Base-by-base conservation (phyloP, 2,888 invertebrate genomes). In the Pseudoips prasinana region DNA sequence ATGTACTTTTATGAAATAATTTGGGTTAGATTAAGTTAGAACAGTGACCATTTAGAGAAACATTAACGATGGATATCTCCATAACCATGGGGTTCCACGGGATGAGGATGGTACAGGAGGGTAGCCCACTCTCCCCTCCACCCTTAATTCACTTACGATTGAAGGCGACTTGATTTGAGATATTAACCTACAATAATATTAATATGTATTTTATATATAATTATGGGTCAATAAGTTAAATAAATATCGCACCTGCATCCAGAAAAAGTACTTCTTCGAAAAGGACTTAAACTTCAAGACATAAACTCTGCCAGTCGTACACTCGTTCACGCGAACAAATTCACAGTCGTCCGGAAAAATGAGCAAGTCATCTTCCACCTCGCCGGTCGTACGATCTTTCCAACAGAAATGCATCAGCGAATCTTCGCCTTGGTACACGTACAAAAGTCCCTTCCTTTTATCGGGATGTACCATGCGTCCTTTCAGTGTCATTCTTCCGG, bases 171-270 rank as follows among this genome's bases (percentile, higher is more conserved):
- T n/a, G n/a, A n/a, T n/a, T n/a, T n/a, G n/a, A n/a, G n/a, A n/a
- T n/a, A n/a, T n/a, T n/a, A n/a, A n/a, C n/a, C n/a, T n/a, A n/a
- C n/a, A n/a, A n/a, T n/a, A n/a, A n/a, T n/a, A n/a, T n/a, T n/a
- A n/a, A n/a, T n/a, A n/a, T n/a, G n/a, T n/a, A n/a, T n/a, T n/a
- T n/a, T n/a, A n/a, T n/a, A n/a, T n/a, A n/a, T n/a, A n/a, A n/a
- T n/a, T n/a, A n/a, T n/a, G n/a, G n/a, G n/a, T n/a, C n/a, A n/a
- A n/a, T n/a, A n/a, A n/a, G n/a, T n/a, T n/a, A n/a, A n/a, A n/a
- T n/a, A n/a, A n/a, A n/a, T n/a, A n/a, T n/a, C n/a, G n/a, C n/a
- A 96, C 96, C 92, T 99, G 99, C 88, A 99, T 92, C 99, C 99
- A 99, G 79, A 98, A 99, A 88, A 99, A 98, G 71, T 97, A 94